A percentile compares a stretch with the other conserved stretches of the same genome.
Evolutionary conservation across 2,888 invertebrate species (phyloP).

Genomic region (Apamea crenata): DNA sequence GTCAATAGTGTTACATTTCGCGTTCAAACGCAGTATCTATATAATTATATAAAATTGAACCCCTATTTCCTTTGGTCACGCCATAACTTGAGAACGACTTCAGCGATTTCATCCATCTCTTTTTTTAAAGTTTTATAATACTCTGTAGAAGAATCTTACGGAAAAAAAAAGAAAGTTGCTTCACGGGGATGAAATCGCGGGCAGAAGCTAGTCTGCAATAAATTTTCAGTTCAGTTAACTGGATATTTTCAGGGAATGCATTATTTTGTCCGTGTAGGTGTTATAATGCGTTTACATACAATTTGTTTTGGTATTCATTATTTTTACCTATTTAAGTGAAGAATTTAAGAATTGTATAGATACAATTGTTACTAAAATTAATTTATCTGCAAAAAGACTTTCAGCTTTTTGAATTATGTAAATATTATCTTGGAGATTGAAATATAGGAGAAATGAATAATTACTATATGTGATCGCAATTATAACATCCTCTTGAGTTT

Average conservation of each 20-base stretch:
- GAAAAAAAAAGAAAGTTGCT: too few relatives aligned
- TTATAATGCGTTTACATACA: background rate
- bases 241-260: background rate
- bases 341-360: background rate
- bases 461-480: background rate
- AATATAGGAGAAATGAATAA: background rate
- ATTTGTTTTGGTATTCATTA: background rate
- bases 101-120: too few relatives aligned
- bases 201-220: too few relatives aligned
- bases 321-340: background rate
- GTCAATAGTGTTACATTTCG: conserved; percentile 15
- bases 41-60: too few relatives aligned
- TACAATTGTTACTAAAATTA: background rate
- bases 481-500: too few relatives aligned
- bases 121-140: too few relatives aligned
- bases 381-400: background rate
- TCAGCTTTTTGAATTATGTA: too few relatives aligned
- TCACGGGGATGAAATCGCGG: too few relatives aligned
- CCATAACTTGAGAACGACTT: too few relatives aligned
- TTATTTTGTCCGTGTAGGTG: background rate
- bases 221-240: background rate
- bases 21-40: background rate
- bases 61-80: too few relatives aligned
- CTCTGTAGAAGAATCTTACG: too few relatives aligned
- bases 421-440: background rate